Conservation (phyloP, 2,113 vertebrate genomes). For the Cavia porcellus region DNA sequence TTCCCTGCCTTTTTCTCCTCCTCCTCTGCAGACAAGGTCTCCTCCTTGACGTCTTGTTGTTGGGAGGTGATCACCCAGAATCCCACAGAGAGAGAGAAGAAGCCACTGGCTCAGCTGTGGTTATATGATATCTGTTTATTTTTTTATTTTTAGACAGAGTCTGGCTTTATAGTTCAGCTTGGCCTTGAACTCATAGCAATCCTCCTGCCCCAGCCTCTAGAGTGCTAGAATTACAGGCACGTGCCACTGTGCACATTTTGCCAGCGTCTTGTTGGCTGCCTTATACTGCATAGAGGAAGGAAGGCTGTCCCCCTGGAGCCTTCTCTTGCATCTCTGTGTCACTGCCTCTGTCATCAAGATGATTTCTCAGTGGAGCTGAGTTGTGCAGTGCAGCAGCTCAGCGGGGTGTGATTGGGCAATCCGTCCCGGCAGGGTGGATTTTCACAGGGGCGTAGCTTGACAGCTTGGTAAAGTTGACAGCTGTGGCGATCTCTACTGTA, state of each 20-base stretch:
- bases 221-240: neutral
- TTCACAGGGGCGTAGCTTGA: constrained; percentile 98
- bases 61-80: neutral
- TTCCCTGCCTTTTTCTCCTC: neutral
- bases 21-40: neutral
- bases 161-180: too few species aligned
- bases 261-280: constrained; percentile 92
- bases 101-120: neutral
- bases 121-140: too few species aligned
- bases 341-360: constrained; percentile 95
- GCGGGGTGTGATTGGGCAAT: constrained; percentile 98
- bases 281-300: constrained; percentile 97
- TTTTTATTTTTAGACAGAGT: too few species aligned
- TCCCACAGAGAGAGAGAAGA: neutral
- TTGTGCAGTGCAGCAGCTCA: constrained; percentile 94
- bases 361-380: constrained; percentile 96
- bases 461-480: constrained; percentile 97
- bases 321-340: constrained; percentile 91
- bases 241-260: neutral
- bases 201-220: neutral
- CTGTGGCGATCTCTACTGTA: constrained; percentile 97
- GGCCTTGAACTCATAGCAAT: neutral
- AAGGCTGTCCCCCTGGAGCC: constrained; percentile 94
- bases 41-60: neutral
- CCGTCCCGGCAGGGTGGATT: constrained; percentile 97